phyloP scores from a whole-genome alignment of 2,797 vertebrate genomes.

The Pseudochirops cupreus region DNA sequence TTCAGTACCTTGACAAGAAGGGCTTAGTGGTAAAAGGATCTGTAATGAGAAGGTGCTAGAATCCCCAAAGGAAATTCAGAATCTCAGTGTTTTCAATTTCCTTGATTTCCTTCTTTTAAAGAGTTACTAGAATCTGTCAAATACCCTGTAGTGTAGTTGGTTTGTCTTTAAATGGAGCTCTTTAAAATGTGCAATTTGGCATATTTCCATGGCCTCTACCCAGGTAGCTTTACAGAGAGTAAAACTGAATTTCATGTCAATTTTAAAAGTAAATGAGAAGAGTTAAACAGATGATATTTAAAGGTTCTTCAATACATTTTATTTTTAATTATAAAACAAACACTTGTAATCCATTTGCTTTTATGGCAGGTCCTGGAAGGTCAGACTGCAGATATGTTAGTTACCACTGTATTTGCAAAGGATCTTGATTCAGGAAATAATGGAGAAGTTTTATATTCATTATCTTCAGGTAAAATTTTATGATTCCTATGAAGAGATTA shows the following conservation, averaged over 20 bases:
- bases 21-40: background rate
- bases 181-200: constrained; percentile 24
- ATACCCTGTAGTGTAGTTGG: background rate
- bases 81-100: background rate
- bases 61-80: constrained; percentile 37
- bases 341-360: constrained; percentile 67
- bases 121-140: constrained; percentile 39
- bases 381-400: constrained; percentile 87
- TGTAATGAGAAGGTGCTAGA: constrained; percentile 37
- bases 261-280: constrained; percentile 40
- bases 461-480: constrained; percentile 88
- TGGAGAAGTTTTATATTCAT: constrained; percentile 88
- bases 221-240: background rate
- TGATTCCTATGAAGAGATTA: constrained; percentile 2
- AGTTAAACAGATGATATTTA: constrained; percentile 31
- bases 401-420: constrained; percentile 93
- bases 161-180: constrained; percentile 10
- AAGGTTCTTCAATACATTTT: constrained; percentile 4
- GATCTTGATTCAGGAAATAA: constrained; percentile 93
- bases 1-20: background rate
- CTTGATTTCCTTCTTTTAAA: background rate
- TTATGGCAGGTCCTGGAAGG: constrained; percentile 90
- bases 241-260: constrained; percentile 6
- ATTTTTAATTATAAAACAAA: constrained; percentile 6
- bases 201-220: background rate